Evolutionary conservation across 2,113 vertebrate species (phyloP), one percentile per base, ranked within the genome.

Genomic region (Salvelinus sp.): DNA sequence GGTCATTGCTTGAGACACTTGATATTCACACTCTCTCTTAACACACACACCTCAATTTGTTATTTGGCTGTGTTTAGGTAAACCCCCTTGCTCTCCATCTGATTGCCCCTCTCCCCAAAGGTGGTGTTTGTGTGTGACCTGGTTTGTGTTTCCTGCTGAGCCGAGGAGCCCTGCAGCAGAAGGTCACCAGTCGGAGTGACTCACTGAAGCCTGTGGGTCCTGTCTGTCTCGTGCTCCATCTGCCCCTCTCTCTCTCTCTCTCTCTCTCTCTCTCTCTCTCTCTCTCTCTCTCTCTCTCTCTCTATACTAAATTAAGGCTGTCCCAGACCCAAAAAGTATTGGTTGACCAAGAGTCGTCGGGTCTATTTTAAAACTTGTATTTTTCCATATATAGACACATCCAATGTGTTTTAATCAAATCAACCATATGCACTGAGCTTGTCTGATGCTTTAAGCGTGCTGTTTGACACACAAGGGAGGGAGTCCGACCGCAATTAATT

Each of bases 161-260:
- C 71, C 64, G 79, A 75, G 81, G 58, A 82, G 87, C 82, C 88
- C 50, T 68, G 76, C 82, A 92, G 87, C 90, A 91, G 83, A 89
- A 91, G 91, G 92, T 91, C 90, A 90, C 81, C 82, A 73, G 79
- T 69, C 79, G 4, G 13, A 73, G 80, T 85, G 84, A 82, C 84
- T 89, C 79, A 83, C 6, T n/a, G 38, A 54, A 64, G 84, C 87
- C 78, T 63, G 30, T 72, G 60, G 82, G 81, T 48, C 28, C 48
- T 16, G 47, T 38, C 58, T 38, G 60, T 38, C 58, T 38, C 23
- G 33, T 54, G 65, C 60, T 77, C 67, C 58, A 48, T 50, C 76
- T 60, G 4, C 33, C 16, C 1, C 18, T 2, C 30, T 4, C 69
- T 78, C 77, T 48, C 66, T 74, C 67, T 57, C 77, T 63, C 62